Percentiles rank a stretch among this genome's conserved stretches.
Evolutionary conservation across 2,888 invertebrate genomes (phyloP).

Genomic region (Aethes cnicana): DNA sequence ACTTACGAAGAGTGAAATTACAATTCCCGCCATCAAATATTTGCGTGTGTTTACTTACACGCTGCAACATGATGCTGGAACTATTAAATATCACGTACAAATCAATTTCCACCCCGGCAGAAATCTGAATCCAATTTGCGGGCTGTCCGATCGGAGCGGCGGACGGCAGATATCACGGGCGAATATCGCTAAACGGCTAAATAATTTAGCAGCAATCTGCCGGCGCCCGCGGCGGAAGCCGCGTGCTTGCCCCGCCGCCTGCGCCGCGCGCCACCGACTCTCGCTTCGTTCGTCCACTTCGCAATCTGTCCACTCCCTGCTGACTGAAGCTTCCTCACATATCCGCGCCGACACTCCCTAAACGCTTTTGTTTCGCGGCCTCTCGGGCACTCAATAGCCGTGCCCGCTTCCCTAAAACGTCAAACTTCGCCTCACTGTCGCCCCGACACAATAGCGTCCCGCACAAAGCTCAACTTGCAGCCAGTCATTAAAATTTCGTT

Average conservation of each 20-base stretch:
- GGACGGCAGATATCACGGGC: constrained; percentile 67
- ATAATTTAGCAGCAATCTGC: constrained; percentile 79
- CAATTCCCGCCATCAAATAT: no score
- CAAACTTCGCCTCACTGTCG: constrained; percentile 61
- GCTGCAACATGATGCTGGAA: constrained; percentile 52
- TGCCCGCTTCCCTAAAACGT: constrained; percentile 62
- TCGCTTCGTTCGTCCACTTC: constrained; percentile 31
- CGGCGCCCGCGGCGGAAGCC: constrained; percentile 47
- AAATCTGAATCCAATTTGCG: constrained; percentile 82
- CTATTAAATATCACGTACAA: constrained; percentile 77
- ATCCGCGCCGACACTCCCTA: constrained; percentile 28
- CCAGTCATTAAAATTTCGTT: constrained; percentile 81
- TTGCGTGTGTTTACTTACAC: constrained; percentile 42
- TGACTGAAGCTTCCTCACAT: constrained; percentile 8
- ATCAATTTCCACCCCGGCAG: constrained; percentile 76
- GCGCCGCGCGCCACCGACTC: constrained; percentile 1
- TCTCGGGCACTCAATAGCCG: constrained; percentile 55
- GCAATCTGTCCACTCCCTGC: constrained; percentile 31
- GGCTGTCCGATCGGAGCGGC: constrained; percentile 74
- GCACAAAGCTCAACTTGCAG: constrained; percentile 77
- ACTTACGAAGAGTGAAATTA: no score
- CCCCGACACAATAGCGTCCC: constrained; percentile 64
- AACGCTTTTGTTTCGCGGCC: constrained; percentile 53
- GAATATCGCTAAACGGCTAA: constrained; percentile 81
- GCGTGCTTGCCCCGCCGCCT: constrained; percentile 36